Percentiles rank a stretch among this genome's conserved stretches.
Evolutionary conservation across 2,888 invertebrate genomes (phyloP).

Genomic region (Spilarctia lutea): DNA sequence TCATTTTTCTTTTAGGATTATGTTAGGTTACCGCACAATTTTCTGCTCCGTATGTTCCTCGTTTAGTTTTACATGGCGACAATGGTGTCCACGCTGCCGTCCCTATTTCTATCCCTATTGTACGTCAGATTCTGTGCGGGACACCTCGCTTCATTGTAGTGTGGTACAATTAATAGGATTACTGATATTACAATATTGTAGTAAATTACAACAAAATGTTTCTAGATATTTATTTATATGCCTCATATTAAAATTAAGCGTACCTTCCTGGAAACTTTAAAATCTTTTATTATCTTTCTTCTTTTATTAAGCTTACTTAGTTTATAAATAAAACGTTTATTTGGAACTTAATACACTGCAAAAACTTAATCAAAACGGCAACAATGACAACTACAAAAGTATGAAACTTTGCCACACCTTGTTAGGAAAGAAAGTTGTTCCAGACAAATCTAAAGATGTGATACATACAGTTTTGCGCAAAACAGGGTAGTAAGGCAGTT

Average conservation of each 20-base stretch:
- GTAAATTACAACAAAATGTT: not conserved
- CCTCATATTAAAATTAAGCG: not conserved
- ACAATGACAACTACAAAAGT: too few species aligned
- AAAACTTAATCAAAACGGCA: too few species aligned
- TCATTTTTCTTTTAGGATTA: not conserved
- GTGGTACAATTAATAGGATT: constrained; percentile 8
- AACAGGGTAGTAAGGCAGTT: not conserved
- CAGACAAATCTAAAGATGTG: too few species aligned
- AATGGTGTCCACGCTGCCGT: constrained; percentile 63
- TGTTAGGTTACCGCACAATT: constrained; percentile 24
- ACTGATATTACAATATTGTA: not conserved
- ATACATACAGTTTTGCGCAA: not conserved
- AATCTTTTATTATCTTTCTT: not conserved
- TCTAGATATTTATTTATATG: not conserved
- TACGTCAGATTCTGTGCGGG: constrained; percentile 74
- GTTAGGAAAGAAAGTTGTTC: not conserved
- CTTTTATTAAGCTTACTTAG: too few species aligned
- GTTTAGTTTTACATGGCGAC: constrained; percentile 63
- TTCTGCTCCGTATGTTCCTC: constrained; percentile 46
- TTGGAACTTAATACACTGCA: too few species aligned
- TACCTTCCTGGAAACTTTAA: not conserved
- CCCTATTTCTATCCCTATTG: constrained; percentile 68
- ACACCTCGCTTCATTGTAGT: constrained; percentile 62
- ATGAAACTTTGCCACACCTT: not conserved
- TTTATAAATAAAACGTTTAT: too few species aligned